Conservation (phyloP, 1,140 invertebrate species). For the Oreohelix idahoensis region DNA sequence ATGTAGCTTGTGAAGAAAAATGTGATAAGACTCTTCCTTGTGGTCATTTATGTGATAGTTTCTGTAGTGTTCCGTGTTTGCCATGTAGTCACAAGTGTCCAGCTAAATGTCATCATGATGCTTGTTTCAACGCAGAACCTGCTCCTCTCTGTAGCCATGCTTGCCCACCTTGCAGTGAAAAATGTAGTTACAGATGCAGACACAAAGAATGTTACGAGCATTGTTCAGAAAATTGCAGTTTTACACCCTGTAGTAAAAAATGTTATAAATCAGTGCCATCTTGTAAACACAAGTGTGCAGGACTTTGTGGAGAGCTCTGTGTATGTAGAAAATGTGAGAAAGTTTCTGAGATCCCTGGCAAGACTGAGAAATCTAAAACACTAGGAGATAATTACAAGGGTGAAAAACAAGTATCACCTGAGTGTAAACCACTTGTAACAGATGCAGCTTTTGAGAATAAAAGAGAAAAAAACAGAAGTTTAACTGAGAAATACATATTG, state of each 20-base stretch:
- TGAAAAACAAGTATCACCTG: too few relatives aligned
- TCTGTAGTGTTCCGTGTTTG: too few relatives aligned
- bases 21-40: too few relatives aligned
- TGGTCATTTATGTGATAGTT: too few relatives aligned
- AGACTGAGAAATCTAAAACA: background rate
- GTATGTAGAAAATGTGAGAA: conserved; percentile 50
- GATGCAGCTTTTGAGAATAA: too few relatives aligned
- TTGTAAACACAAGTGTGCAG: conserved; percentile 80
- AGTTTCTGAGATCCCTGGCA: background rate
- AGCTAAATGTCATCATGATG: conserved; percentile 76
- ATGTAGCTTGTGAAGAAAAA: conserved; percentile 70
- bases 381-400: too few relatives aligned
- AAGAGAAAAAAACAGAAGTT: background rate
- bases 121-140: conserved; percentile 72
- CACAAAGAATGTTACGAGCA: conserved; percentile 75
- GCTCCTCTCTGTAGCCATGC: conserved; percentile 75
- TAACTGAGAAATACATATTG: background rate
- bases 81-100: conserved; percentile 76
- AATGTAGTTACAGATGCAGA: too few relatives aligned
- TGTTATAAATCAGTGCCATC: conserved; percentile 69
- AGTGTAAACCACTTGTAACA: too few relatives aligned
- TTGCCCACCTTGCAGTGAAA: conserved; percentile 78
- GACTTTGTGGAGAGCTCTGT: too few relatives aligned
- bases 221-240: conserved; percentile 78
- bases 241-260: conserved; percentile 72